phyloP scores from a whole-genome alignment of 2,888 invertebrate genomes.

The Candidula unifasciata region DNA sequence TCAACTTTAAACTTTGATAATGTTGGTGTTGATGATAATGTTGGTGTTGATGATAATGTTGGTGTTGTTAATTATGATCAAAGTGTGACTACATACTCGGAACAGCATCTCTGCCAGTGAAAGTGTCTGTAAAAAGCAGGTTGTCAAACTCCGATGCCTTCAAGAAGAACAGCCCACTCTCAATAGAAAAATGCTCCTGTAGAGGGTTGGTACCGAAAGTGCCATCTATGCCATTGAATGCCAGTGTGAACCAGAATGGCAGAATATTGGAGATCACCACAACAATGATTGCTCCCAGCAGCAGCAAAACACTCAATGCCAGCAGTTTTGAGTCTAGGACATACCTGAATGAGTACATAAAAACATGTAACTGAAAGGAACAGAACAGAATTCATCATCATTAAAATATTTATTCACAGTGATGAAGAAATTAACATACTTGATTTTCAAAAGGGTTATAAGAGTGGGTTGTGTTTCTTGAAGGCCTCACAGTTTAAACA shows the following conservation, averaged over 20 bases:
- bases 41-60: not conserved
- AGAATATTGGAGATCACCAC: conserved; percentile 39
- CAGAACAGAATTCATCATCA: no score
- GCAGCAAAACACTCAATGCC: conserved; percentile 50
- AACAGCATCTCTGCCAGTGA: conserved; percentile 55
- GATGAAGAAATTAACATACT: no score
- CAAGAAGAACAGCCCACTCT: conserved; percentile 61
- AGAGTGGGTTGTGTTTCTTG: no score
- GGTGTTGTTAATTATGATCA: not conserved
- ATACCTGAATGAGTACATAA: conserved; percentile 34
- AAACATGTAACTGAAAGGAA: not conserved
- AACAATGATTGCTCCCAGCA: conserved; percentile 42
- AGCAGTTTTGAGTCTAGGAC: conserved; percentile 54
- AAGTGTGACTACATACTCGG: conserved; percentile 57
- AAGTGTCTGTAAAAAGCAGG: conserved; percentile 58
- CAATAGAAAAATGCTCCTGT: conserved; percentile 46
- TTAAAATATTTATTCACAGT: no score
- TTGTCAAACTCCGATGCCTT: conserved; percentile 53
- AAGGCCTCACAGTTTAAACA: no score
- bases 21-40: not conserved
- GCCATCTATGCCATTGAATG: conserved; percentile 48
- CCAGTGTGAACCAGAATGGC: conserved; percentile 56
- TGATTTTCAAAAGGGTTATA: no score
- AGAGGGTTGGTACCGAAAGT: conserved; percentile 57
- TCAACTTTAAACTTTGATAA: no score